These are phyloP conservation scores for Isotomurus palustris DNA, from an alignment of 2,888 invertebrate species.

Conservation along the genomic window DNA sequence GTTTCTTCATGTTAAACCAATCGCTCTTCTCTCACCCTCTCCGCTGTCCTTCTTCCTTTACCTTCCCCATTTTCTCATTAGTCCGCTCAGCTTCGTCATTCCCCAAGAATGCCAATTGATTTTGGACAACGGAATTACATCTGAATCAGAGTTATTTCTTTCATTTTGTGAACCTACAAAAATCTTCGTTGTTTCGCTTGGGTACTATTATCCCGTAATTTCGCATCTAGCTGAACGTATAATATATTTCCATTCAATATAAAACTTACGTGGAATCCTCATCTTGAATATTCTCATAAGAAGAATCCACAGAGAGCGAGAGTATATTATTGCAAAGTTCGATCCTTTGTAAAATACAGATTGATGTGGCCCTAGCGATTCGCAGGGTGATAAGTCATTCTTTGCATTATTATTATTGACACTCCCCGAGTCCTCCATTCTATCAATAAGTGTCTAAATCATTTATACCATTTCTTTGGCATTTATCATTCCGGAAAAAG, in stretches of 20 bases:
- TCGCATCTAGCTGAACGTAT: too few species aligned
- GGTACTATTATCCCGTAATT: too few species aligned
- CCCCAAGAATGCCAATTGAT: not conserved
- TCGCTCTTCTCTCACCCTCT: too few species aligned
- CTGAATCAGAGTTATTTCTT: too few species aligned
- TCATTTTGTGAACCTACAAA: too few species aligned
- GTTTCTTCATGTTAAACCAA: too few species aligned
- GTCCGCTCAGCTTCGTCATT: constrained; percentile 1
- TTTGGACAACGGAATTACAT: too few species aligned
- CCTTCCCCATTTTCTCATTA: not conserved
- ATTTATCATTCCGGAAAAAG: too few species aligned
- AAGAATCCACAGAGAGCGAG: constrained; percentile 1
- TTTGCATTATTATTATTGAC: constrained; percentile 45
- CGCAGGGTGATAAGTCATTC: constrained; percentile 46
- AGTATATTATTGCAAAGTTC: not conserved
- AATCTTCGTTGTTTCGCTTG: too few species aligned
- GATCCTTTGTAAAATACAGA: constrained; percentile 42
- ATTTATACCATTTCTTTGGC: not conserved
- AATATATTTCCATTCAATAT: too few species aligned
- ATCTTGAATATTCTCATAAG: too few species aligned
- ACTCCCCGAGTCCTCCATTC: constrained; percentile 24
- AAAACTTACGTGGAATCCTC: too few species aligned
- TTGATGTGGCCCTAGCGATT: constrained; percentile 46
- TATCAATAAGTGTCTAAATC: not conserved
- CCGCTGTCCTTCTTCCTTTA: not conserved